Base-by-base conservation (phyloP, 2,888 invertebrate species). In the Hydropsyche betteni region DNA sequence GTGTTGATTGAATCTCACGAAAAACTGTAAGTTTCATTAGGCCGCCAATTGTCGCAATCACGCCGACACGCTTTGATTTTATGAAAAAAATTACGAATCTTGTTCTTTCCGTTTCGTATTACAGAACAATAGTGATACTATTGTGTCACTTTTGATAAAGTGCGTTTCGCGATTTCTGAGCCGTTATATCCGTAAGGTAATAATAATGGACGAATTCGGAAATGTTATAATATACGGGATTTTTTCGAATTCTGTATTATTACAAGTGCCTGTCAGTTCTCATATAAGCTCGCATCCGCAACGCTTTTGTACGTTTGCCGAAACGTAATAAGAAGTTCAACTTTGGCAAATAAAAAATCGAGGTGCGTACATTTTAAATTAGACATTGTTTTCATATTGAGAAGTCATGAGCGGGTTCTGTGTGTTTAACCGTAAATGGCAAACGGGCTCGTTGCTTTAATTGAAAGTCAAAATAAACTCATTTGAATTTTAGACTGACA, bases 401-500 rank as follows among this genome's bases (percentile, higher is more conserved):
- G 58, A 16, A 58, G 58, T 58, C 58, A 58, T 58, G 16, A 24
- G 24, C 58, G 5, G 3, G 24, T 24, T 6, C 44, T 44, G 24
- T 58, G 16, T 58, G 58, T 16, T 58, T 58, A 58, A 58, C 58
- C 58, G 58, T 58, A 58, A 58, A 58, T 58, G 58, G 58, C 58
- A 24, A 58, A 58, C 58, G 58, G 58, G 58, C 58, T 14, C 16
- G 58, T 58, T 8, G 58, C 58, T 58, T 58, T 58, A 58, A 58
- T 58, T 58, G 24, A 58, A 58, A 58, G 58, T 58, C 58, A 58
- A 58, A 58, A 58, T 16, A 58, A 16, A 58, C 58, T 58, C 58
- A 58, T 58, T 58, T 58, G 14, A 14, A 58, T 58, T 58, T 58
- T 24, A 58, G 58, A 44, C 44, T 44, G 44, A 24, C 58, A 58